Percentiles rank a stretch among this genome's conserved stretches.
These are phyloP conservation scores for Notechis scutatus DNA, from an alignment of 2,113 vertebrate genomes.

Conservation along the genomic window DNA sequence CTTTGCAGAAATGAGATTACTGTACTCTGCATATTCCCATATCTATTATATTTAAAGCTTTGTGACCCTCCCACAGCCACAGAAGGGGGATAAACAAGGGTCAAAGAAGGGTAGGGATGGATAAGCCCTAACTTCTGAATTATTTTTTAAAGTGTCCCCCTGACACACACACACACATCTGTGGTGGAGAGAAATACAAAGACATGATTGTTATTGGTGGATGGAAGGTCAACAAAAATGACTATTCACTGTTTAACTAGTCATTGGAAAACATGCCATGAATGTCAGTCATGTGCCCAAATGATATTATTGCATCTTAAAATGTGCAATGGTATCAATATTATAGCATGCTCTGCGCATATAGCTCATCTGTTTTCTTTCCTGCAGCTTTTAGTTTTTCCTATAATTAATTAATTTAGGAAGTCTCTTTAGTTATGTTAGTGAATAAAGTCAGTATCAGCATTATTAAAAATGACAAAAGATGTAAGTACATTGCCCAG, in stretches of 20 bases:
- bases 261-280: not conserved
- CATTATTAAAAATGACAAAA: not conserved
- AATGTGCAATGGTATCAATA: not conserved
- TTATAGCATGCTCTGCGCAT: not conserved
- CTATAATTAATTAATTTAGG: not conserved
- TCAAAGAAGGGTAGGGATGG: not conserved
- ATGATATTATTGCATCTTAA: not conserved
- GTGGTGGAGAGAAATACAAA: not conserved
- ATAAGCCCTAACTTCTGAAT: not conserved
- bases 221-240: not conserved
- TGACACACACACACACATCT: not conserved
- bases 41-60: not conserved
- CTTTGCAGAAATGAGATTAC: not conserved
- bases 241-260: not conserved
- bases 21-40: not conserved
- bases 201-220: not conserved
- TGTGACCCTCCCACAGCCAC: not conserved
- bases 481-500: not conserved
- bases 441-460: not conserved
- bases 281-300: not conserved
- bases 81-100: not conserved
- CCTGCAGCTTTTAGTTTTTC: not conserved
- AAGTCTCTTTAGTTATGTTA: not conserved
- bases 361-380: not conserved
- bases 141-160: not conserved